Percentiles rank a stretch among this genome's conserved stretches.
Conservation (phyloP, 2,888 invertebrate species). For the Lissocephala sabroskyi region DNA sequence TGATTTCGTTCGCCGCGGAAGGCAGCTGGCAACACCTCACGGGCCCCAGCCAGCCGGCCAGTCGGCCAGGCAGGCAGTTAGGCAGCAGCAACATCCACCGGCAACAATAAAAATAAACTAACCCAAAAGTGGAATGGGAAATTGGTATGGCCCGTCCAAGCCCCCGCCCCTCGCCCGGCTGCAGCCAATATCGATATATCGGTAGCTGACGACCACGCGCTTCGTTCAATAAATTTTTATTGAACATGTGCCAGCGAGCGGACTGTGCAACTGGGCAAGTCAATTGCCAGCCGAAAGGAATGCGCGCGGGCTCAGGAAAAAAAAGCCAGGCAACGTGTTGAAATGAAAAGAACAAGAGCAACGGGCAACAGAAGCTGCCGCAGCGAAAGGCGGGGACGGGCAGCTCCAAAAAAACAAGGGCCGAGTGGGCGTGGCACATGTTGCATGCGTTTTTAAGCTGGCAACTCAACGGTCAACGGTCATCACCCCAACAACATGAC, state of each 20-base stretch:
- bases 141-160: no score
- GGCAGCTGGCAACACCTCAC: no score
- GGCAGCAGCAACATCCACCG: constrained; percentile 25
- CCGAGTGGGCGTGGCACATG: background rate
- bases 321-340: background rate
- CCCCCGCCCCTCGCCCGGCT: no score
- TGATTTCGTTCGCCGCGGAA: constrained; percentile 42
- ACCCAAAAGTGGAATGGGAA: no score
- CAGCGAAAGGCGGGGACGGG: no score
- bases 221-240: constrained; percentile 55
- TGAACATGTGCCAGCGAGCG: constrained; percentile 27
- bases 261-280: constrained; percentile 31
- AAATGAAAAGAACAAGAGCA: background rate
- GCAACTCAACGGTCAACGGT: background rate
- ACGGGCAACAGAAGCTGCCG: background rate
- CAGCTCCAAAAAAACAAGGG: no score
- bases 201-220: constrained; percentile 24
- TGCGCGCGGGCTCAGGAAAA: constrained; percentile 5
- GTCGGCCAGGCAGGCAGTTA: no score
- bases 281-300: constrained; percentile 48
- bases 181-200: background rate
- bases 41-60: no score
- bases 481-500: constrained; percentile 20
- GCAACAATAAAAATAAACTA: constrained; percentile 58
- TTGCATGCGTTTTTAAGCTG: constrained; percentile 4